phyloP scores from a whole-genome alignment of 2,797 vertebrate genomes.

The Smutsia gigantea region DNA sequence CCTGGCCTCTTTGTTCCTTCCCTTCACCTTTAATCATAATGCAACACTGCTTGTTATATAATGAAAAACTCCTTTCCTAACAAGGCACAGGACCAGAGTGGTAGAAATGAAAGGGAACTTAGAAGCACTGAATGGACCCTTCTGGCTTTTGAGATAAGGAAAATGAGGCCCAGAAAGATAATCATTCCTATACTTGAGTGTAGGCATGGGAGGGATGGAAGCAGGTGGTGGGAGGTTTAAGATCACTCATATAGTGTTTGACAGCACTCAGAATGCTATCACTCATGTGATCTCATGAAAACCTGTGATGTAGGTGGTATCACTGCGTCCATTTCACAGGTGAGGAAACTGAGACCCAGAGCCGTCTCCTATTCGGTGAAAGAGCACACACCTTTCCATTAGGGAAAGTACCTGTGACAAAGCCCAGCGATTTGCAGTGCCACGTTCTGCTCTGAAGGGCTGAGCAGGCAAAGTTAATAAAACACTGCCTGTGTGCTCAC shows the following conservation, averaged over 20 bases:
- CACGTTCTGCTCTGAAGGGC: not conserved
- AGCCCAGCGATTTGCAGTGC: not conserved
- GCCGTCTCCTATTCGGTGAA: not conserved
- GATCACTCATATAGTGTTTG: not conserved
- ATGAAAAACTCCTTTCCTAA: slow-evolving; percentile 37
- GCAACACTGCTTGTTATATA: not conserved
- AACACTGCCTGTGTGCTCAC: not conserved
- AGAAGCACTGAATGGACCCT: not conserved
- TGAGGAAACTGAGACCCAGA: not conserved
- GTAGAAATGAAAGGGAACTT: not conserved
- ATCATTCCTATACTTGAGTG: not conserved
- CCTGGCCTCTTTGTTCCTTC: not conserved
- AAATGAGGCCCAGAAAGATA: slow-evolving; percentile 28
- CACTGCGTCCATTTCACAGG: not conserved
- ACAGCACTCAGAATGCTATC: not conserved
- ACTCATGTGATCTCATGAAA: not conserved
- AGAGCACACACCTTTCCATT: not conserved
- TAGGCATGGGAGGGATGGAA: not conserved
- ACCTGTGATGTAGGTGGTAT: not conserved
- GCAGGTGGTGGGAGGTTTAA: not conserved
- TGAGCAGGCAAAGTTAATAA: not conserved
- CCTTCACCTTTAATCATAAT: not conserved
- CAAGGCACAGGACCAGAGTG: not conserved
- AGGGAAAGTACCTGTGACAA: not conserved
- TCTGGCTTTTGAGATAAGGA: slow-evolving; percentile 31